Evolutionary conservation across 2,797 vertebrate genomes (phyloP), one percentile per base, ranked within the genome.

Genomic region (Novumbra hubbsi): DNA sequence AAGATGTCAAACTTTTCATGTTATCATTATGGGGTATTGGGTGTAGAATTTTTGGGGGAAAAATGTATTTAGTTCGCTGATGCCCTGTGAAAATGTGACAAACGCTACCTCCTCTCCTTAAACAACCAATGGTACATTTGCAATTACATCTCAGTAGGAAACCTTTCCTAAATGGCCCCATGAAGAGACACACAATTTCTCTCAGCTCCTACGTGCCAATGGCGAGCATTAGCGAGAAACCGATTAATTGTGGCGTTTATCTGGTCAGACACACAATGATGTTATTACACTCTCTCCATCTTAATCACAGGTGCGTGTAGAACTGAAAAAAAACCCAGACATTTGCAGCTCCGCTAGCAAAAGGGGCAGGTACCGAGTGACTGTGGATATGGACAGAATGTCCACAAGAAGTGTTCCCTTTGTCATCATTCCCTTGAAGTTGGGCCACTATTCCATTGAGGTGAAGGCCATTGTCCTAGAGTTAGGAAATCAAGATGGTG

Each of bases 341-440:
- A 75, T 98, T 74, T 98, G 96, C 92, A 95, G 95, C 0, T 45
- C 91, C 11, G 95, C 96, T 49, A 95, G 91, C 0, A 94, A 92
- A 77, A 93, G 83, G 76, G n/a, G 7, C 12, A 89, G 38, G 32
- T 91, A 88, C 84, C 84, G 83, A 0, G 90, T 92, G 81, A 80
- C 78, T 0, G 67, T 96, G 0, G 0, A 0, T 0, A 7, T 98
- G 9, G 86, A 73, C 0, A 0, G 52, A 0, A 19, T 73, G 7
- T 91, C 92, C 0, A 95, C 95, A 0, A 32, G 81, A n/a, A 68
- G 93, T 0, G 89, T 98, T 0, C 90, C 95, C 0, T 95, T 94
- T 0, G 6, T 96, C 75, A 74, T 98, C 0, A 94, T 96, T 62
- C 96, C 96, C 11, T 85, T 96, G 83, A 87, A 85, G 62, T 21